These are phyloP conservation scores for Pomatostomus ruficeps DNA, from an alignment of 2,113 vertebrate genomes.

Conservation along the genomic window DNA sequence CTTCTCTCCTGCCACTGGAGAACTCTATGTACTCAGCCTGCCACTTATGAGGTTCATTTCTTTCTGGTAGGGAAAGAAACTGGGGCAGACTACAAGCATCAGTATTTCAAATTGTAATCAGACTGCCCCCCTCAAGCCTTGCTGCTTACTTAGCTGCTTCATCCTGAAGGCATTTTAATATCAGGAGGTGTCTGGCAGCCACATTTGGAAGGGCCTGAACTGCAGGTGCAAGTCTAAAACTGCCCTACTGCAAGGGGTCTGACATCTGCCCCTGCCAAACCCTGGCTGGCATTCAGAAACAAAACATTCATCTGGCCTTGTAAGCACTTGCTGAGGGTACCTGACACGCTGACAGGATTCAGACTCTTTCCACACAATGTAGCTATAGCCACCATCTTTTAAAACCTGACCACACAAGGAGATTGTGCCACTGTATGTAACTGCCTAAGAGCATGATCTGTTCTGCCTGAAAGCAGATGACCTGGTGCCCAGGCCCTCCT, in stretches of 20 bases:
- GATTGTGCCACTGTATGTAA: rapidly evolving
- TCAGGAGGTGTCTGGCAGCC: neutral
- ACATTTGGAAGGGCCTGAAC: neutral
- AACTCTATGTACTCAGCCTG: neutral
- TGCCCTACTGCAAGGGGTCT: neutral
- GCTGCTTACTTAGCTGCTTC: neutral
- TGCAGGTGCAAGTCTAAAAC: neutral
- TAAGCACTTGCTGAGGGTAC: neutral
- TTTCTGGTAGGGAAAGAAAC: neutral
- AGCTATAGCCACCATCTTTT: neutral
- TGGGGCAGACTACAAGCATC: neutral
- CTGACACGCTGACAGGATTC: neutral
- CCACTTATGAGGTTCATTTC: neutral
- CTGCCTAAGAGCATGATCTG: rapidly evolving
- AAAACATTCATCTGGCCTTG: neutral
- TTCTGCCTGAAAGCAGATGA: neutral
- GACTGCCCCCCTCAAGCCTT: neutral
- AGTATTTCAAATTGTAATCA: neutral
- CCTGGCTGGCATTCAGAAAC: neutral
- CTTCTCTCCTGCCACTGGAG: neutral
- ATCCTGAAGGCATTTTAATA: neutral
- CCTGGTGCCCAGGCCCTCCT: neutral
- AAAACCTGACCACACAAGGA: neutral
- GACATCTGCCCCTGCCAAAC: neutral
- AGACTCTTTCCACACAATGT: neutral